A percentile compares a stretch with the other conserved stretches of the same genome.
Conservation (phyloP, 1,140 invertebrate genomes). For the Paramacrobiotus metropolitanus region DNA sequence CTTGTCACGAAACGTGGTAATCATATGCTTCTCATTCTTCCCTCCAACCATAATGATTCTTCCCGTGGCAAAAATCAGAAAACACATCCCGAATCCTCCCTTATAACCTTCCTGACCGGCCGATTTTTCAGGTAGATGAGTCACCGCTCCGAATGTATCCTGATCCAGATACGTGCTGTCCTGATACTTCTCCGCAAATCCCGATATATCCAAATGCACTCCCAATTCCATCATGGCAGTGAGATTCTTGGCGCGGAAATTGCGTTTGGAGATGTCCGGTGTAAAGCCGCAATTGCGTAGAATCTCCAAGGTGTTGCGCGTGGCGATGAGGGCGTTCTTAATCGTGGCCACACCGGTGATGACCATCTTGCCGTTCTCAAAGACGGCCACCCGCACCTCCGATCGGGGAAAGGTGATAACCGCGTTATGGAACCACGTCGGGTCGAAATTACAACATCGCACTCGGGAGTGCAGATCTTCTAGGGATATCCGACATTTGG, state of each 20-base stretch:
- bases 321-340: background rate
- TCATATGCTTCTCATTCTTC: conserved; percentile 3
- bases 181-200: conserved; percentile 1
- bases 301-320: background rate
- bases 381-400: background rate
- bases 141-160: background rate
- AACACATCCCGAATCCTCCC: background rate
- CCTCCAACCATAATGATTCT: background rate
- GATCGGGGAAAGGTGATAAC: background rate
- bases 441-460: background rate
- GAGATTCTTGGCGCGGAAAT: background rate
- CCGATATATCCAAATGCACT: background rate
- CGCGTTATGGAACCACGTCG: conserved; percentile 1
- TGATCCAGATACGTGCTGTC: background rate
- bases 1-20: background rate
- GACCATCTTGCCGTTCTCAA: conserved; percentile 3
- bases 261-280: conserved; percentile 1
- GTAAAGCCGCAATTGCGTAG: background rate
- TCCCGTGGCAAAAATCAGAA: background rate
- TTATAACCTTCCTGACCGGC: background rate
- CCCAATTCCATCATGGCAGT: background rate
- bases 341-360: conserved; percentile 1
- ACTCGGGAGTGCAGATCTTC: background rate
- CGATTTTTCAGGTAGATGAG: background rate
- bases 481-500: background rate